phyloP scores from a whole-genome alignment of 2,888 invertebrate genomes.

The Caenorhabditis panamensis region DNA sequence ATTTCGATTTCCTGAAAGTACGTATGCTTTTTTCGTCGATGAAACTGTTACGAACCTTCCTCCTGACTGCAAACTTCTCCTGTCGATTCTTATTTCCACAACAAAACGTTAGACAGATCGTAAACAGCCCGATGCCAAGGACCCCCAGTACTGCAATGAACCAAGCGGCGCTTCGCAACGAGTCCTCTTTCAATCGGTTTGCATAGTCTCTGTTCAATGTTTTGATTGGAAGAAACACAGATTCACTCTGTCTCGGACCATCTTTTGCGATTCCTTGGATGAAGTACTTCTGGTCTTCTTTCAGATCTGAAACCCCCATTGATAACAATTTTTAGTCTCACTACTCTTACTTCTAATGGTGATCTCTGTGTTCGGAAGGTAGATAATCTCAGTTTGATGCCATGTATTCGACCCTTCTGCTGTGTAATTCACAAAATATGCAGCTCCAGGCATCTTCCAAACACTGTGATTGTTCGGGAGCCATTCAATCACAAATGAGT shows the following conservation, averaged over 20 bases:
- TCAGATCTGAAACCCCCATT: slow-evolving; percentile 39
- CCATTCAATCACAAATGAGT: slow-evolving; percentile 85
- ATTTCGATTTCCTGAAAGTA: slow-evolving; percentile 72
- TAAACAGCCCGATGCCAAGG: slow-evolving; percentile 80
- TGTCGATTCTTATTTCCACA: slow-evolving; percentile 69
- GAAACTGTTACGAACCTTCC: slow-evolving; percentile 60
- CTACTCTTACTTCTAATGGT: slow-evolving; percentile 83
- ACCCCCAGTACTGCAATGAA: slow-evolving; percentile 82
- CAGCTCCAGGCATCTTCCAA: slow-evolving; percentile 90
- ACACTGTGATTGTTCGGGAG: slow-evolving; percentile 84
- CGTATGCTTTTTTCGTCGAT: not conserved
- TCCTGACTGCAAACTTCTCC: slow-evolving; percentile 69
- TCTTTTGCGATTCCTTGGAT: slow-evolving; percentile 93
- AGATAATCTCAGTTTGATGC: slow-evolving; percentile 85
- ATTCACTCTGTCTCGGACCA: slow-evolving; percentile 85
- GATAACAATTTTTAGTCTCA: not conserved
- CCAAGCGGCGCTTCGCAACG: slow-evolving; percentile 82
- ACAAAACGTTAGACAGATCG: slow-evolving; percentile 79
- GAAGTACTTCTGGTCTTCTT: slow-evolving; percentile 89
- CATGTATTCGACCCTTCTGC: slow-evolving; percentile 86
- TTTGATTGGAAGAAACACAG: slow-evolving; percentile 60
- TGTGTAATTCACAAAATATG: slow-evolving; percentile 91
- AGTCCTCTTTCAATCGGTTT: slow-evolving; percentile 70
- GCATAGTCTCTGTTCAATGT: slow-evolving; percentile 64
- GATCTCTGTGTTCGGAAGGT: slow-evolving; percentile 86